These are phyloP conservation scores for Microhierax caerulescens DNA, from an alignment of 2,797 vertebrate species.

Conservation along the genomic window DNA sequence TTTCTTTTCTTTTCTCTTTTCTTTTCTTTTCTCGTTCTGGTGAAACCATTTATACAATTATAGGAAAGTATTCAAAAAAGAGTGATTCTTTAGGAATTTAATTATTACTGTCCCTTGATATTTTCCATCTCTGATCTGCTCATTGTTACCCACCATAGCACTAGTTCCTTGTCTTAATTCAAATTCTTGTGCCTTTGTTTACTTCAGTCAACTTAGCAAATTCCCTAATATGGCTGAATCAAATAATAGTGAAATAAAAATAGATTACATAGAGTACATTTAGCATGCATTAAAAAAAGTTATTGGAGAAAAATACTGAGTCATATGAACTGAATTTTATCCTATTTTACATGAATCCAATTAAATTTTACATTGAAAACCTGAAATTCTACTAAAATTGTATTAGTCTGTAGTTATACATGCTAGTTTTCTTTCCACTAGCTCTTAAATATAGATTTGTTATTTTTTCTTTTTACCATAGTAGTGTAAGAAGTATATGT, in stretches of 20 bases:
- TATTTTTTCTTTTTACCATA: neutral
- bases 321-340: neutral
- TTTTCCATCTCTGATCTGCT: neutral
- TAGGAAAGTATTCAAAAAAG: neutral
- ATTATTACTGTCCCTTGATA: neutral
- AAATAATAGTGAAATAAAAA: neutral
- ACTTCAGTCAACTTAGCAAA: neutral
- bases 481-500: neutral
- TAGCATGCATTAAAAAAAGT: neutral
- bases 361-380: neutral
- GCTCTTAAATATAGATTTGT: neutral
- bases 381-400: neutral
- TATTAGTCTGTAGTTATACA: neutral
- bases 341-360: neutral
- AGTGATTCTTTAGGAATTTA: neutral
- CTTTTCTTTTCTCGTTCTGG: neutral
- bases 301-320: neutral
- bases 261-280: neutral
- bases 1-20: too few species aligned
- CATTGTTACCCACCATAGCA: neutral
- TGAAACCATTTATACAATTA: neutral
- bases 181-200: neutral
- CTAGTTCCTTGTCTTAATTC: neutral
- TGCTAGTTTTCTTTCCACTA: neutral
- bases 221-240: neutral